Conservation (phyloP, 2,113 vertebrate genomes). For the Oenanthe melanoleuca region DNA sequence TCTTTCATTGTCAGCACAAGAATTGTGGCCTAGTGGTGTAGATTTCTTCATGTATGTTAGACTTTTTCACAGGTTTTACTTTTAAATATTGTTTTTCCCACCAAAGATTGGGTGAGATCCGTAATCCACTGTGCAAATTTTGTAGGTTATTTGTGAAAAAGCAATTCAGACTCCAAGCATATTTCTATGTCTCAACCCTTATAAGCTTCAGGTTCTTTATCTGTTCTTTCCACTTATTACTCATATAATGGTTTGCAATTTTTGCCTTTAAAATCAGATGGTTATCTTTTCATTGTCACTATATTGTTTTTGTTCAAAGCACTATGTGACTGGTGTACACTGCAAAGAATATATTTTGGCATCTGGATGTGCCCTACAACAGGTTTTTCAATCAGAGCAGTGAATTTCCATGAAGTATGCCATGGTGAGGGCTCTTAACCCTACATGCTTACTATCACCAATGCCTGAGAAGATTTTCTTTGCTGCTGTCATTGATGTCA, state of each 20-base stretch:
- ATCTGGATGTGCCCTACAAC: not conserved
- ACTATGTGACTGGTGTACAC: accelerated
- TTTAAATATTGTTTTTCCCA: not conserved
- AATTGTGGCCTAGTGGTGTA: not conserved
- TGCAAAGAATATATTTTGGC: not conserved
- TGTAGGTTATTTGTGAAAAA: not conserved
- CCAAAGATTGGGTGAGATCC: accelerated
- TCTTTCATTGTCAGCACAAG: not conserved
- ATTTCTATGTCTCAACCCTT: not conserved
- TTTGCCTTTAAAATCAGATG: not conserved
- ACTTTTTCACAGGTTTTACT: not conserved
- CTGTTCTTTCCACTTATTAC: not conserved
- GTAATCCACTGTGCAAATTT: not conserved
- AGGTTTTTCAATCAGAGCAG: not conserved
- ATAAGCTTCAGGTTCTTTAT: not conserved
- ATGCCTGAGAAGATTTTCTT: not conserved
- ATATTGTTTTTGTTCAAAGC: not conserved
- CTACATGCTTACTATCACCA: not conserved
- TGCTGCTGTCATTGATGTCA: not conserved
- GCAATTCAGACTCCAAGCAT: not conserved
- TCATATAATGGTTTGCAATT: not conserved
- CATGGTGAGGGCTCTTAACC: not conserved
- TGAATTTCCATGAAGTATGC: not conserved
- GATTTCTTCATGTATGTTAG: not conserved
- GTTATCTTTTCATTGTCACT: not conserved